Evolutionary conservation across 2,888 invertebrate species (phyloP).

Genomic region (Sphaeridia pumilis): DNA sequence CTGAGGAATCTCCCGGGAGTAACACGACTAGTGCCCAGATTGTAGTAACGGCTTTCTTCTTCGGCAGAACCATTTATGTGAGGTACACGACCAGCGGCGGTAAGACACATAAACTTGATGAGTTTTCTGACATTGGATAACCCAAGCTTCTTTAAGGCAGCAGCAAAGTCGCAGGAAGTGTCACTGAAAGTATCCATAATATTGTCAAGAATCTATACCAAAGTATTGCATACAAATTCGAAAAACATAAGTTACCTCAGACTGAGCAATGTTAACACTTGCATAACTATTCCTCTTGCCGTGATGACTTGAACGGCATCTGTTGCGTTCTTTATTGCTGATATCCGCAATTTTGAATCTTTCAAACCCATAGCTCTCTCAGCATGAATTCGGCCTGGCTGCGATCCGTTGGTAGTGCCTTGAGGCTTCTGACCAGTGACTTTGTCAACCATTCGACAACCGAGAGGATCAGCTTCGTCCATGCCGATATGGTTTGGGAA

Average conservation of each 20-base stretch:
- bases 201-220: background rate
- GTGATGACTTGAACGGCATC: constrained; percentile 46
- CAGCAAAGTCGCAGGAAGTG: constrained; percentile 42
- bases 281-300: constrained; percentile 47
- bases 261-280: constrained; percentile 45
- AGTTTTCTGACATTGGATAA: constrained; percentile 49
- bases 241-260: constrained; percentile 39
- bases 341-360: constrained; percentile 44
- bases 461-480: constrained; percentile 47
- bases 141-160: constrained; percentile 44
- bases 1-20: constrained; percentile 23
- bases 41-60: constrained; percentile 22
- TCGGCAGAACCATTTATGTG: constrained; percentile 17
- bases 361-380: constrained; percentile 45
- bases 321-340: constrained; percentile 46
- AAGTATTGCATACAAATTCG: background rate
- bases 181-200: too few species aligned
- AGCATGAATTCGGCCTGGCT: constrained; percentile 38
- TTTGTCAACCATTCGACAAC: constrained; percentile 42
- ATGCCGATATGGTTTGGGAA: constrained; percentile 44
- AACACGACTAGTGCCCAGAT: constrained; percentile 14
- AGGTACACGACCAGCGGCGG: constrained; percentile 46
- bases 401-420: background rate
- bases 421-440: constrained; percentile 29
- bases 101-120: constrained; percentile 49